phyloP scores from a whole-genome alignment of 2,113 vertebrate genomes.

The Rhinogobius similis region DNA sequence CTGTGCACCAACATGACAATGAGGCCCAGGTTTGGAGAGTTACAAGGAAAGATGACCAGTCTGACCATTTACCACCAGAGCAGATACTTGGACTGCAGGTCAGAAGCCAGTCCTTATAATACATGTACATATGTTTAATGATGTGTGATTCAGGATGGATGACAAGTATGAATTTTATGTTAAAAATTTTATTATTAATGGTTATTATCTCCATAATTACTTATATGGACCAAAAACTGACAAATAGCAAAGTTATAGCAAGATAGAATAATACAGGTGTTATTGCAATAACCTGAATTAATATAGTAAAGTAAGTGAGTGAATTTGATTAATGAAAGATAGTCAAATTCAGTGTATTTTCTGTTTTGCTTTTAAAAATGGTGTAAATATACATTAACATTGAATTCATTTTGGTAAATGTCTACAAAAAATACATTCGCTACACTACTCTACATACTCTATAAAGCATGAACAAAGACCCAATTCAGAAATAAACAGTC shows the following conservation, averaged over 20 bases:
- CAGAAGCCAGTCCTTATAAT: constrained; percentile 13
- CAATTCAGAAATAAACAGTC: no score
- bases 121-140: no score
- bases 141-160: no score
- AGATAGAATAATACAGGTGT: background rate
- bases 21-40: constrained; percentile 85
- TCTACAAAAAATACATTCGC: no score
- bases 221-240: background rate
- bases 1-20: constrained; percentile 90
- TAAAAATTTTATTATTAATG: background rate
- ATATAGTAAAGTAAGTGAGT: background rate
- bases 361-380: no score
- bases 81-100: constrained; percentile 96
- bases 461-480: no score
- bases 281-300: background rate
- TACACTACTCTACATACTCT: no score
- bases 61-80: constrained; percentile 93
- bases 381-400: no score
- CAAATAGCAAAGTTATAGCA: background rate
- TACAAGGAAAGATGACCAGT: constrained; percentile 88
- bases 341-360: no score
- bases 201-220: background rate
- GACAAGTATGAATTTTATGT: background rate
- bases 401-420: no score
- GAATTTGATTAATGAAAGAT: no score